phyloP scores from a whole-genome alignment of 2,888 invertebrate species.

The Papilio gigon region DNA sequence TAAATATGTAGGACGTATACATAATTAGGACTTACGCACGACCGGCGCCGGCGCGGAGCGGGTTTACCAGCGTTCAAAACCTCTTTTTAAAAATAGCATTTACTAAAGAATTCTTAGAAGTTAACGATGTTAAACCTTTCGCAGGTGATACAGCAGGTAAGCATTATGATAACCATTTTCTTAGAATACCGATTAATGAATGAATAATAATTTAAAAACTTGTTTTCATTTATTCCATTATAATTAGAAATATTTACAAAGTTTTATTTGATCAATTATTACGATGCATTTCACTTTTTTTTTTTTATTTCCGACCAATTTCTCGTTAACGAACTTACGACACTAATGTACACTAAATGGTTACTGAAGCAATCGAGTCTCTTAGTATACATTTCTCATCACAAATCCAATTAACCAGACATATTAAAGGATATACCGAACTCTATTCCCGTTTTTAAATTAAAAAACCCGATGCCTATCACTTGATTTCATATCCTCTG shows the following conservation, averaged over 20 bases:
- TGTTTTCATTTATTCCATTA: too few relatives aligned
- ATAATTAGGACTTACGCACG: slow-evolving; percentile 23
- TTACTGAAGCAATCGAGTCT: too few relatives aligned
- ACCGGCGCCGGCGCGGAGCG: slow-evolving; percentile 19
- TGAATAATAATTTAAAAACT: background rate
- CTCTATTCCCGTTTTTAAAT: background rate
- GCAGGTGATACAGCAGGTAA: background rate
- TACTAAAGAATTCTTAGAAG: slow-evolving; percentile 18
- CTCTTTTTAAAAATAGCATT: slow-evolving; percentile 34
- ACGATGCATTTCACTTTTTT: too few relatives aligned
- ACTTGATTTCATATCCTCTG: background rate
- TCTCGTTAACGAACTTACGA: too few relatives aligned
- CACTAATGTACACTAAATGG: too few relatives aligned
- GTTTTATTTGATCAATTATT: too few relatives aligned
- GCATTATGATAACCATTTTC: slow-evolving; percentile 6
- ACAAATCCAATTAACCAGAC: too few relatives aligned
- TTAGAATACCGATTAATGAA: too few relatives aligned
- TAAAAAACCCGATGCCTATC: background rate
- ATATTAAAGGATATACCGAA: background rate
- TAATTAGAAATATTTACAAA: too few relatives aligned
- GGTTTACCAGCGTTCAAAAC: slow-evolving; percentile 24
- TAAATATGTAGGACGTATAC: slow-evolving; percentile 33
- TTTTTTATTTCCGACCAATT: too few relatives aligned
- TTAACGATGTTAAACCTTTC: background rate
- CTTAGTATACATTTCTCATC: too few relatives aligned